Conservation (phyloP, 2,888 invertebrate genomes). For the Drosophila barbarae region DNA sequence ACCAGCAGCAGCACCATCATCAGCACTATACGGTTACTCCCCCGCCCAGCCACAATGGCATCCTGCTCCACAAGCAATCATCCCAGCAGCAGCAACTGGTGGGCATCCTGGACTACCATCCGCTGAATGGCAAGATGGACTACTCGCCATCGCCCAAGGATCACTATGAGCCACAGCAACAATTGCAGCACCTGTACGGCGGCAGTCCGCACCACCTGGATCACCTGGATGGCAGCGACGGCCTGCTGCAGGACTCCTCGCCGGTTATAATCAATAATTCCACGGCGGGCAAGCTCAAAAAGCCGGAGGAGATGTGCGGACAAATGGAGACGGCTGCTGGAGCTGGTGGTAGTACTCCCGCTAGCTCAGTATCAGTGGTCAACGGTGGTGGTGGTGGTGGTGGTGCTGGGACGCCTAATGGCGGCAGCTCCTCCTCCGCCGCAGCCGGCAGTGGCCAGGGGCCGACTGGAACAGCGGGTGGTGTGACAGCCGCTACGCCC, state of each 20-base stretch:
- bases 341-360: constrained; percentile 9
- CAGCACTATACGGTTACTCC: constrained; percentile 71
- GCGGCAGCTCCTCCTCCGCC: constrained; percentile 30
- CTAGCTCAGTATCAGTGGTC: constrained; percentile 9
- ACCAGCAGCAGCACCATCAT: constrained; percentile 64
- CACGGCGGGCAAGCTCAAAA: constrained; percentile 58
- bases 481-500: constrained; percentile 30
- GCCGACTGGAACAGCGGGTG: constrained; percentile 18
- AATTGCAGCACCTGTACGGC: constrained; percentile 75
- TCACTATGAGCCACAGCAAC: constrained; percentile 73
- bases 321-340: constrained; percentile 52
- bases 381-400: constrained; percentile 1
- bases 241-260: constrained; percentile 32
- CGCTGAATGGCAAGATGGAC: constrained; percentile 76
- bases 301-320: constrained; percentile 63
- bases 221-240: constrained; percentile 46
- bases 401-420: constrained; percentile 37
- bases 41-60: constrained; percentile 67
- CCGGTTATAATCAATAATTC: constrained; percentile 33
- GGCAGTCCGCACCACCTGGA: constrained; percentile 71
- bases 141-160: constrained; percentile 76
- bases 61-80: constrained; percentile 59
- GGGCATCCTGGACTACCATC: constrained; percentile 72
- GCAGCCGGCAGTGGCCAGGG: constrained; percentile 25
- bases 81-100: constrained; percentile 65